Evolutionary conservation across 2,888 invertebrate species (phyloP).

Genomic region (Ptychoptera contaminata): DNA sequence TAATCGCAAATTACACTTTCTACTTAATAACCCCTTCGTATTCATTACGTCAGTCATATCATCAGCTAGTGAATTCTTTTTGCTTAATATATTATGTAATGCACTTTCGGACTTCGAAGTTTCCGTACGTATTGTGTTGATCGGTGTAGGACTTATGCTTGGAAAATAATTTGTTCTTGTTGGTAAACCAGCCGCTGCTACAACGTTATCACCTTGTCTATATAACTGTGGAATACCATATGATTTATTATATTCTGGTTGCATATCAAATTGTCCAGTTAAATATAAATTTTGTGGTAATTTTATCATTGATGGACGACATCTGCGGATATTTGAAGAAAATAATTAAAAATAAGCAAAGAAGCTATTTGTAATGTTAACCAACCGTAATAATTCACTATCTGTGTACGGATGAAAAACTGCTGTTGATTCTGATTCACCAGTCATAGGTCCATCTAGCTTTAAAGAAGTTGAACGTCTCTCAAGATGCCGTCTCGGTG

Average conservation of each 20-base stretch:
- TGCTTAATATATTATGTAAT: no score
- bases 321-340: constrained; percentile 14
- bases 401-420: constrained; percentile 26
- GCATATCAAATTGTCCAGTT: constrained; percentile 18
- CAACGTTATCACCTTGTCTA: constrained; percentile 14
- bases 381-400: constrained; percentile 23
- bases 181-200: constrained; percentile 3
- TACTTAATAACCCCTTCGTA: not conserved
- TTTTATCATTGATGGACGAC: constrained; percentile 21
- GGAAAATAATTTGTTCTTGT: no score
- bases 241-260: constrained; percentile 20
- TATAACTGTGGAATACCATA: constrained; percentile 23
- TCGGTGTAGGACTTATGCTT: not conserved
- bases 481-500: constrained; percentile 15
- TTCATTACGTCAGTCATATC: not conserved
- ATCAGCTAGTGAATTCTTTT: not conserved
- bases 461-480: constrained; percentile 25
- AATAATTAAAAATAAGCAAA: not conserved
- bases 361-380: not conserved
- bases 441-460: constrained; percentile 26
- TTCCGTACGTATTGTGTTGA: not conserved
- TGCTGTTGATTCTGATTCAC: constrained; percentile 25
- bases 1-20: constrained; percentile 13
- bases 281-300: constrained; percentile 23
- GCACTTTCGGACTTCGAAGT: constrained; percentile 1